phyloP scores from a whole-genome alignment of 2,797 vertebrate species.

The Masticophis lateralis region DNA sequence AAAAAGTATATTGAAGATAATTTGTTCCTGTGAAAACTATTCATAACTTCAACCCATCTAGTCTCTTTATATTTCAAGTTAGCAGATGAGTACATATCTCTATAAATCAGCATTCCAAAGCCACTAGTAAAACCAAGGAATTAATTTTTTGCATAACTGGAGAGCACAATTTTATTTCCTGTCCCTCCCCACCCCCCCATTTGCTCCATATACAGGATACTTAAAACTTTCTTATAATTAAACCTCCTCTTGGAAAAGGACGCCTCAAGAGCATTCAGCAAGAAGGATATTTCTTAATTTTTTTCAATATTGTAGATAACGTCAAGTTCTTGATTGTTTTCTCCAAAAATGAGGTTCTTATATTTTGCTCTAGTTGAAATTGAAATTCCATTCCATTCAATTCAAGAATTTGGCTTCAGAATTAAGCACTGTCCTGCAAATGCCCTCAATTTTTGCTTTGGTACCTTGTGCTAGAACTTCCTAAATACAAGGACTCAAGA shows the following conservation, averaged over 20 bases:
- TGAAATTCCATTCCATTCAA: background rate
- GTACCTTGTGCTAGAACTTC: background rate
- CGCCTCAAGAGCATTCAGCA: background rate
- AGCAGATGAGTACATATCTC: background rate
- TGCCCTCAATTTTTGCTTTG: background rate
- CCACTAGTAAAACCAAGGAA: background rate
- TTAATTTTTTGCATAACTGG: conserved; percentile 3
- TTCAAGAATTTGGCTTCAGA: background rate
- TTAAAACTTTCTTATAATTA: background rate
- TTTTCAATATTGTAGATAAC: background rate
- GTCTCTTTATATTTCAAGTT: conserved; percentile 14
- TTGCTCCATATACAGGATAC: background rate
- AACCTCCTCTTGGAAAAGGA: background rate
- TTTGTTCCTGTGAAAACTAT: conserved; percentile 15
- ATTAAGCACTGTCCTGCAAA: background rate
- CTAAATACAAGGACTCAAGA: background rate
- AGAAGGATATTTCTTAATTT: background rate
- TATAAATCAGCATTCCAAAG: conserved; percentile 17
- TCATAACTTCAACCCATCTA: conserved; percentile 19
- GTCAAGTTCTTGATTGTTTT: conserved; percentile 1
- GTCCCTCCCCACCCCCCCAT: fast-evolving
- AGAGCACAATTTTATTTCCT: background rate
- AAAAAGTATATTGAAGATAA: conserved; percentile 22
- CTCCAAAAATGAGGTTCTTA: background rate
- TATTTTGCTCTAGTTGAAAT: conserved; percentile 8